Percentiles rank a stretch among this genome's conserved stretches.
Conservation (phyloP, 1,140 invertebrate species). For the Drosophila sp. region DNA sequence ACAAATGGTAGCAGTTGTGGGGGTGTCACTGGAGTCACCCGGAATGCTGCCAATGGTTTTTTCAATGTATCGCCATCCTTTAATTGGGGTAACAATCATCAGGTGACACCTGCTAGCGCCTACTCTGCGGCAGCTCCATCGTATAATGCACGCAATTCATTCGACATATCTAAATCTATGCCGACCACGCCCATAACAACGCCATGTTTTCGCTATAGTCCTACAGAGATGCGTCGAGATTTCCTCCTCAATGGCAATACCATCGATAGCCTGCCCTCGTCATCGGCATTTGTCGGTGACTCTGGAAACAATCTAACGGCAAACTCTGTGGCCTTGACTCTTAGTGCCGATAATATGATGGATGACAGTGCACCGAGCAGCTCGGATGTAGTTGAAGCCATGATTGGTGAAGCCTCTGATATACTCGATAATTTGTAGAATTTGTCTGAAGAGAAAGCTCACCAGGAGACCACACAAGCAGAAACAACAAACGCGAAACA, state of each 20-base stretch:
- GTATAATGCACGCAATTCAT: slow-evolving; percentile 48
- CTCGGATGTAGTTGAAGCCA: slow-evolving; percentile 69
- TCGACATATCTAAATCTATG: slow-evolving; percentile 86
- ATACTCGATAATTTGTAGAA: slow-evolving; percentile 79
- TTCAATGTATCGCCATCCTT: slow-evolving; percentile 67
- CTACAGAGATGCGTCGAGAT: slow-evolving; percentile 83
- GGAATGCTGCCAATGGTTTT: slow-evolving; percentile 53
- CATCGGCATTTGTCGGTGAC: slow-evolving; percentile 46
- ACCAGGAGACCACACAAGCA: slow-evolving; percentile 1
- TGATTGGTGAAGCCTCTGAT: slow-evolving; percentile 62
- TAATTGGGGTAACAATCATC: slow-evolving; percentile 59
- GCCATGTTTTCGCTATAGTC: slow-evolving; percentile 86
- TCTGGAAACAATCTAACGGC: background rate
- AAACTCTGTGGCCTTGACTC: slow-evolving; percentile 19
- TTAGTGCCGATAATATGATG: slow-evolving; percentile 59
- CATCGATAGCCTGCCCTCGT: slow-evolving; percentile 76
- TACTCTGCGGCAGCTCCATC: slow-evolving; percentile 23
- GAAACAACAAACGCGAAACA: slow-evolving; percentile 15
- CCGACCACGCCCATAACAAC: slow-evolving; percentile 85
- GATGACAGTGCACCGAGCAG: slow-evolving; percentile 61
- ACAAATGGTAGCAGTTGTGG: slow-evolving; percentile 39
- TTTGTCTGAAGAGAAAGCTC: slow-evolving; percentile 80
- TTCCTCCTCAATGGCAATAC: slow-evolving; percentile 86
- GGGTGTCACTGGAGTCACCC: background rate
- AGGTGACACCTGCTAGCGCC: background rate